Conservation (phyloP, 1,140 invertebrate genomes). For the Drosophila suzukii region DNA sequence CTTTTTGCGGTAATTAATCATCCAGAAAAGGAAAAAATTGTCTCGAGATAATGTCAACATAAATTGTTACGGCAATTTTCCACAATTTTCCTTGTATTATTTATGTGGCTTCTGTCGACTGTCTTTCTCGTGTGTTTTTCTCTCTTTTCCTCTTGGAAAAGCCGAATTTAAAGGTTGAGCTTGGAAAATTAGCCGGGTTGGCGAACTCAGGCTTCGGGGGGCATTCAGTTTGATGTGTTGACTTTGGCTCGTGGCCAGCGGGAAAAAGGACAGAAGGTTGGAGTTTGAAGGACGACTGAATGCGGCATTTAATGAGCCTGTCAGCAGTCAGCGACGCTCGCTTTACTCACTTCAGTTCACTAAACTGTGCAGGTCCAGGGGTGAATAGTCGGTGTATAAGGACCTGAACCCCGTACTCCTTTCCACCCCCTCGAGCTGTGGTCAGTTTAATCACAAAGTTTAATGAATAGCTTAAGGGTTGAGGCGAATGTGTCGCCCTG, state of each 20-base stretch:
- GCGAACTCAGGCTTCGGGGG: not conserved
- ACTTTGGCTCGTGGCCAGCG: constrained; percentile 66
- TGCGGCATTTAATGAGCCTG: constrained; percentile 76
- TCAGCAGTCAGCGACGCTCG: constrained; percentile 58
- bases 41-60: constrained; percentile 81
- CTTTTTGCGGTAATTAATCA: constrained; percentile 70
- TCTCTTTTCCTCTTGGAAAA: constrained; percentile 14
- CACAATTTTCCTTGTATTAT: constrained; percentile 73
- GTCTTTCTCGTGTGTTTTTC: not conserved
- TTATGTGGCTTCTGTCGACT: constrained; percentile 51
- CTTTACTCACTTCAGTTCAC: constrained; percentile 46
- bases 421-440: constrained; percentile 30
- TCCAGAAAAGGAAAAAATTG: constrained; percentile 57
- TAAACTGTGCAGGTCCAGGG: constrained; percentile 28
- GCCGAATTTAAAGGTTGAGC: constrained; percentile 36
- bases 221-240: constrained; percentile 64
- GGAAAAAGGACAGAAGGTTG: not conserved
- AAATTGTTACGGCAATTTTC: constrained; percentile 81
- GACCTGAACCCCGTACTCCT: not conserved
- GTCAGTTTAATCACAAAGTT: constrained; percentile 79
- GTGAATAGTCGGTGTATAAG: constrained; percentile 3
- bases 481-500: constrained; percentile 2
- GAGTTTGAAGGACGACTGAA: constrained; percentile 44
- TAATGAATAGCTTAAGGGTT: constrained; percentile 76
- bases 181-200: constrained; percentile 56